phyloP scores from a whole-genome alignment of 2,113 vertebrate species.

The Melierax canorus region DNA sequence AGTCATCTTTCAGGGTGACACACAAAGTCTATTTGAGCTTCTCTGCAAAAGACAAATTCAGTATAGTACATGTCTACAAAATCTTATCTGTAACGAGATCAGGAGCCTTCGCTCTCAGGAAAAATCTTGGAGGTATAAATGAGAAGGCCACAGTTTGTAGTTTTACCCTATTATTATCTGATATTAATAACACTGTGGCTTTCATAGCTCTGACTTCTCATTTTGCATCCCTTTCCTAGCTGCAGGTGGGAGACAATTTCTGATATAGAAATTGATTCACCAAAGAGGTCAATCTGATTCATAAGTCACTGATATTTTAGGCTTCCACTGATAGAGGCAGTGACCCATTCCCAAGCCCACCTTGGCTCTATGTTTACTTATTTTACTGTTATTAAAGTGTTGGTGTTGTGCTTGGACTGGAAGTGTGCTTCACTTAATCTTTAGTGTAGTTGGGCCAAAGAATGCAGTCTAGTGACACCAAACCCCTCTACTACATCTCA shows the following conservation, averaged over 20 bases:
- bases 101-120: background rate
- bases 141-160: background rate
- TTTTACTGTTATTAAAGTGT: background rate
- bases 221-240: background rate
- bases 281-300: background rate
- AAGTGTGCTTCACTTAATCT: background rate
- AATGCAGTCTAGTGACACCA: background rate
- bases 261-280: background rate
- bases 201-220: background rate
- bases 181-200: background rate
- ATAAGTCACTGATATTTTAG: background rate
- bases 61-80: no score
- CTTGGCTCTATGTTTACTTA: fast-evolving
- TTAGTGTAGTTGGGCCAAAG: background rate
- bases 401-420: background rate
- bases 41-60: no score
- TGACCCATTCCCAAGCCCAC: background rate
- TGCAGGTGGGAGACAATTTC: background rate
- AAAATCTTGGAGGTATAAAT: background rate
- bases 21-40: no score
- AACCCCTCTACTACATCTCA: background rate
- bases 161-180: background rate
- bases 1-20: no score
- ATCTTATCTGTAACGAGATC: no score
- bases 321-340: background rate